Evolutionary conservation across 2,113 vertebrate genomes (phyloP).

Genomic region (Acrocephalus arundinaceus): DNA sequence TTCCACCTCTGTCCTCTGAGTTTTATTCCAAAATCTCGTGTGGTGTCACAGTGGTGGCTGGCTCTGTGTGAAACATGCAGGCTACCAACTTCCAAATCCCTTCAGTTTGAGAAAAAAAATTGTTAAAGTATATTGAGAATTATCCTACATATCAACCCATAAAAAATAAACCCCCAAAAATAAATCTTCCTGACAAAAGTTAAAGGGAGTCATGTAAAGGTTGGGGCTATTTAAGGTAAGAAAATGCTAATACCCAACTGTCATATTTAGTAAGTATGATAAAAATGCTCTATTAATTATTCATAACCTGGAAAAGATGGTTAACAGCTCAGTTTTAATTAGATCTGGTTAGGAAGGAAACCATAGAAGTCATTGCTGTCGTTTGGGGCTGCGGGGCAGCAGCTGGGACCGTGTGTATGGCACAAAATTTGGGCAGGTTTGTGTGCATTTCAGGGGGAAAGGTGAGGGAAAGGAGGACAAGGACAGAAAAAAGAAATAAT

Average conservation of each 20-base stretch:
- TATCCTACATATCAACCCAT: neutral
- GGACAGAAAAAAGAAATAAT: neutral
- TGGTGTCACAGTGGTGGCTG: neutral
- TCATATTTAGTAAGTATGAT: neutral
- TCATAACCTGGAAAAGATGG: neutral
- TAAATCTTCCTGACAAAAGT: neutral
- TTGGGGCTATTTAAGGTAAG: neutral
- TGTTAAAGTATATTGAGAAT: neutral
- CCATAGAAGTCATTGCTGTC: neutral
- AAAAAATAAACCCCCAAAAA: neutral
- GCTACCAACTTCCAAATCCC: neutral
- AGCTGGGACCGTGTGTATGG: neutral
- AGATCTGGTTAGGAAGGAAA: neutral
- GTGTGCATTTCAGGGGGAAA: neutral
- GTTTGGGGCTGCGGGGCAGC: neutral
- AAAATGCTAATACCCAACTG: neutral
- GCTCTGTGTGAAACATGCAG: neutral
- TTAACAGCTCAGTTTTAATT: constrained; percentile 28
- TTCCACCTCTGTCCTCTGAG: neutral
- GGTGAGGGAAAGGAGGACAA: neutral
- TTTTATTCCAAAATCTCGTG: neutral
- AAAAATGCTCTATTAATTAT: neutral
- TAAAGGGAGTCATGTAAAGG: neutral
- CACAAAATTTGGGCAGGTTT: neutral
- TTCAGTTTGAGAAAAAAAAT: neutral